Conservation (phyloP, 2,113 vertebrate species). For the Scopus umbretta region DNA sequence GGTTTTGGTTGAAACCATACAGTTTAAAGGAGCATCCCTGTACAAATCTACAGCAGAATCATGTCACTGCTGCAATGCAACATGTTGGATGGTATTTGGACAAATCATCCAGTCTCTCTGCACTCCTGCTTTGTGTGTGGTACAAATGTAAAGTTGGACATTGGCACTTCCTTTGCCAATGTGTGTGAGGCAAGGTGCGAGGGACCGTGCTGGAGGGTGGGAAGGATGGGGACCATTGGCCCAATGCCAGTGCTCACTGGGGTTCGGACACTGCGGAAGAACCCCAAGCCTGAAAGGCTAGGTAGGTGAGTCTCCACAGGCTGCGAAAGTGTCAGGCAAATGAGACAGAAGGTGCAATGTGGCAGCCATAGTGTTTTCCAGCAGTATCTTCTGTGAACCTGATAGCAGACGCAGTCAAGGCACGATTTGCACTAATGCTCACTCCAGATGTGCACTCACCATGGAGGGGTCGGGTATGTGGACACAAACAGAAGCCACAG, state of each 20-base stretch:
- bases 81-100: neutral
- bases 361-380: neutral
- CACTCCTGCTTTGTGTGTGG: neutral
- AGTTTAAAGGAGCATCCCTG: neutral
- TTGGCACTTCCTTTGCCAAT: neutral
- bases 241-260: rapidly evolving
- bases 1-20: neutral
- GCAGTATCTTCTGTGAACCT: neutral
- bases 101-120: neutral
- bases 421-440: neutral
- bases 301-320: neutral
- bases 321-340: neutral
- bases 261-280: neutral
- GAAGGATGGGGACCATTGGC: neutral
- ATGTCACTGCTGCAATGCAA: neutral
- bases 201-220: rapidly evolving
- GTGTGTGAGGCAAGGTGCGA: rapidly evolving
- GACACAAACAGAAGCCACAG: neutral
- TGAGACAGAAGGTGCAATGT: neutral
- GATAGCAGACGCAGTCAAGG: neutral
- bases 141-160: neutral
- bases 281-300: neutral
- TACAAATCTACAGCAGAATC: neutral
- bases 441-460: neutral
- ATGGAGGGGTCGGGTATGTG: neutral